Evolutionary conservation across 2,113 vertebrate genomes (phyloP).

Genomic region (Ibidorhyncha struthersii): DNA sequence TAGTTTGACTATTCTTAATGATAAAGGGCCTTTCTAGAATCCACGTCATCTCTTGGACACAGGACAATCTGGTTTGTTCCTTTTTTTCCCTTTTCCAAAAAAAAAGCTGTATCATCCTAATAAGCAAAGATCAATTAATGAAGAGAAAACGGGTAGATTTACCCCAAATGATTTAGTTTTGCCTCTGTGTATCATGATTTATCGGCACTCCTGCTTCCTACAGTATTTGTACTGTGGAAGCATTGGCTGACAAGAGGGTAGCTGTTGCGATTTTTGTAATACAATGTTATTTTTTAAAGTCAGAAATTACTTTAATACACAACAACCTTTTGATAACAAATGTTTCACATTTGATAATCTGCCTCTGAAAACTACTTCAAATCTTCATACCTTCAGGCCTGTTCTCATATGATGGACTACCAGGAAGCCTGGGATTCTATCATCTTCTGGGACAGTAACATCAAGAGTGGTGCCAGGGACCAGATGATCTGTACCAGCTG

Average conservation of each 20-base stretch:
- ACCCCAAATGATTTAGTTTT: not conserved
- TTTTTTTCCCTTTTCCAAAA: not conserved
- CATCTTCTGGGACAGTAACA: not conserved
- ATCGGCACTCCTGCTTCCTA: not conserved
- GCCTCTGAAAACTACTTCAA: not conserved
- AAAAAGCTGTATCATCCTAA: not conserved
- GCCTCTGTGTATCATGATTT: not conserved
- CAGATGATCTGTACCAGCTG: not conserved
- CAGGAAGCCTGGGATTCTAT: not conserved
- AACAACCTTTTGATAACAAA: not conserved
- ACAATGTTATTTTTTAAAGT: not conserved
- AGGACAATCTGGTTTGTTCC: not conserved
- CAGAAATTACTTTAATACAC: not conserved
- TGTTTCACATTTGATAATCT: not conserved
- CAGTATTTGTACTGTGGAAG: not conserved
- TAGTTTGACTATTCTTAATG: not conserved
- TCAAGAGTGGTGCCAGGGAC: not conserved
- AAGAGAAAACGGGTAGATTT: not conserved
- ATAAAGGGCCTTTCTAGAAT: not conserved
- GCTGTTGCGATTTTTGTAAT: not conserved
- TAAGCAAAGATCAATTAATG: not conserved
- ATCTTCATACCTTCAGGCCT: not conserved
- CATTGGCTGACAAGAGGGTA: not conserved
- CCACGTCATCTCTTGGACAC: not conserved
- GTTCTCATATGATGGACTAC: not conserved